A percentile compares a stretch with the other conserved stretches of the same genome.
Conservation (phyloP, 2,888 invertebrate species). For the Scaptomyza cyrtandrae region DNA sequence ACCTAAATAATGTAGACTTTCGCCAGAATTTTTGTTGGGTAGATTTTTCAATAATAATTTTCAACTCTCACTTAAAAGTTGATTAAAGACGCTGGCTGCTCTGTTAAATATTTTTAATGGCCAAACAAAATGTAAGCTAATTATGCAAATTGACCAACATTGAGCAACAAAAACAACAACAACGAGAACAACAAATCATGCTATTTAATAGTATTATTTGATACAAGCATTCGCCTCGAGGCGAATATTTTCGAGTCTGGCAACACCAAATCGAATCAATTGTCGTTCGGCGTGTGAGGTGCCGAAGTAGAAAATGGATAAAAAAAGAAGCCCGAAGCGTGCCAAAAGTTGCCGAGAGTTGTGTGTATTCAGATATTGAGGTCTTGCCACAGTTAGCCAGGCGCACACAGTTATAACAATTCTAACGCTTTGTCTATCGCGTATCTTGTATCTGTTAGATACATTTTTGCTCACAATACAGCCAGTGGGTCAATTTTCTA, state of each 20-base stretch:
- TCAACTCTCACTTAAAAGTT: constrained; percentile 70
- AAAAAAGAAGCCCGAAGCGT: constrained; percentile 43
- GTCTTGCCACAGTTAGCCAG: constrained; percentile 67
- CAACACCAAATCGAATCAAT: constrained; percentile 5
- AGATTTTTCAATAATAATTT: constrained; percentile 27
- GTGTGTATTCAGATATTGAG: constrained; percentile 50
- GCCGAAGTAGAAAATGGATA: constrained; percentile 6
- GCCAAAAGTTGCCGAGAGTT: constrained; percentile 36
- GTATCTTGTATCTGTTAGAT: constrained; percentile 35
- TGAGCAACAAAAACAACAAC: constrained; percentile 20
- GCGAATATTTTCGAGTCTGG: constrained; percentile 7
- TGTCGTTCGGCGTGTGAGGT: constrained; percentile 1
- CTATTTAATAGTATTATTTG: constrained; percentile 12
- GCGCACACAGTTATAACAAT: constrained; percentile 56
- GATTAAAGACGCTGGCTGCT: constrained; percentile 52
- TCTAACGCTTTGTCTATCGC: constrained; percentile 45
- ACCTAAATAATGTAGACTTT: constrained; percentile 51
- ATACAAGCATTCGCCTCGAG: constrained; percentile 30
- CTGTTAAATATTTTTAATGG: constrained; percentile 37
- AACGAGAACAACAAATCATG: constrained; percentile 9
- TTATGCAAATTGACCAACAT: constrained; percentile 71
- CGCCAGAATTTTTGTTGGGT: constrained; percentile 26
- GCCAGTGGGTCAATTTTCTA: constrained; percentile 65
- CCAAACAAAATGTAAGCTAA: constrained; percentile 55
- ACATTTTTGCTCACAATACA: constrained; percentile 6